phyloP scores from a whole-genome alignment of 2,113 vertebrate genomes.

The Orycteropus afer region DNA sequence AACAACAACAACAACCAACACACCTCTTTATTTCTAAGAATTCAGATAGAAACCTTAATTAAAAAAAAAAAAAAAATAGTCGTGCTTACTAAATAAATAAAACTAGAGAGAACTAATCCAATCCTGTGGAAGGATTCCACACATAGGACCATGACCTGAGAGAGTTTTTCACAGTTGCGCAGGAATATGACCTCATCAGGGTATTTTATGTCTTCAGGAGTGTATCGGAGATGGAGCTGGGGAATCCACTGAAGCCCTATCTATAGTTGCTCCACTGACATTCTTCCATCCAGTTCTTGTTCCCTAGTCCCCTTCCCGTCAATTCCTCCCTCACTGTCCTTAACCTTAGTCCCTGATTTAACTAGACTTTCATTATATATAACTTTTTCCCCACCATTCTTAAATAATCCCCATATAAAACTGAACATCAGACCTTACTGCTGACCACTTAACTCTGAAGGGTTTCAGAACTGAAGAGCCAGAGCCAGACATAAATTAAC shows the following conservation, averaged over 20 bases:
- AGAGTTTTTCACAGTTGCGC: not conserved
- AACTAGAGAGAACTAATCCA: slow-evolving; percentile 8
- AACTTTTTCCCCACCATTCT: not conserved
- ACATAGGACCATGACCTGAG: not conserved
- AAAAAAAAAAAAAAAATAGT: not conserved
- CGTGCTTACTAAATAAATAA: slow-evolving; percentile 20
- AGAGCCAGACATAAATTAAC: not conserved
- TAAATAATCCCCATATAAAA: slow-evolving; percentile 27
- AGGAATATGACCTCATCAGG: not conserved
- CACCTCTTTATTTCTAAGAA: slow-evolving; percentile 8
- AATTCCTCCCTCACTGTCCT: not conserved
- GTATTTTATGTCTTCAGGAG: not conserved
- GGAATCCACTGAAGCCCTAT: not conserved
- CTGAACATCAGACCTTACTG: not conserved
- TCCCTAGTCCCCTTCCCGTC: not conserved
- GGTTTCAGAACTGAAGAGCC: slow-evolving; percentile 21
- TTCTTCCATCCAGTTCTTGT: not conserved
- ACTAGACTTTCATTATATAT: not conserved
- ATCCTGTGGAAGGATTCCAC: not conserved
- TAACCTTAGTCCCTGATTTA: slow-evolving; percentile 26
- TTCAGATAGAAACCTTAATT: not conserved
- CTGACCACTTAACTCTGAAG: not conserved
- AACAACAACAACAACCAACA: too few species aligned
- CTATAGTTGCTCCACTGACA: too few species aligned
- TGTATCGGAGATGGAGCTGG: not conserved